Percentiles rank a stretch among this genome's conserved stretches.
Evolutionary conservation across 2,797 vertebrate species (phyloP).

Genomic region (Gymnoscopelus braueri): DNA sequence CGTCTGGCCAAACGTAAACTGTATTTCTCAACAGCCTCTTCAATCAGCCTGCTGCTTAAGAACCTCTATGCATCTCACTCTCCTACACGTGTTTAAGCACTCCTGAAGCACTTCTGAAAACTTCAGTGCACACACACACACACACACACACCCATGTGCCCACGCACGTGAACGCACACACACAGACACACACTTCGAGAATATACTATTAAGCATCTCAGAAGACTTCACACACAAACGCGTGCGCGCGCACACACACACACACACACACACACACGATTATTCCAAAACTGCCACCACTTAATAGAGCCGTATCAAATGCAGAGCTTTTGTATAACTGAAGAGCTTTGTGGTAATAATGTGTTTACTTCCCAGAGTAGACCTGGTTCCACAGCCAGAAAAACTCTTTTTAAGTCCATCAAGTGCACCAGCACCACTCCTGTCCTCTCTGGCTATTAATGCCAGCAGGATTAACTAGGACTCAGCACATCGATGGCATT

Average conservation of each 20-base stretch:
- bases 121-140: slow-evolving; percentile 20
- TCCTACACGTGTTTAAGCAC: slow-evolving; percentile 75
- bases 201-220: no score
- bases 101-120: slow-evolving; percentile 70
- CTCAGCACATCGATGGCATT: no score
- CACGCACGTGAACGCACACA: slow-evolving; percentile 15
- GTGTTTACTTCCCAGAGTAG: slow-evolving; percentile 60
- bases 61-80: slow-evolving; percentile 78
- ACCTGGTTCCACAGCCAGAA: slow-evolving; percentile 23
- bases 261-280: slow-evolving; percentile 18
- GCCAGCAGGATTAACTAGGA: no score
- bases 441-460: no score
- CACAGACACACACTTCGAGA: slow-evolving; percentile 3
- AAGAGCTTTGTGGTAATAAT: slow-evolving; percentile 66
- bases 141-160: slow-evolving; percentile 33
- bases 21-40: slow-evolving; percentile 62
- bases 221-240: no score
- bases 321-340: slow-evolving; percentile 58
- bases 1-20: no score
- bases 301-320: slow-evolving; percentile 75
- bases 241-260: neutral
- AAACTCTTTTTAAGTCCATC: no score
- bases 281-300: slow-evolving; percentile 70
- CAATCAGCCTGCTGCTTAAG: slow-evolving; percentile 80
- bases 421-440: no score